Base-by-base conservation (phyloP, 2,113 vertebrate genomes). In the Chelonoidis abingdonii region DNA sequence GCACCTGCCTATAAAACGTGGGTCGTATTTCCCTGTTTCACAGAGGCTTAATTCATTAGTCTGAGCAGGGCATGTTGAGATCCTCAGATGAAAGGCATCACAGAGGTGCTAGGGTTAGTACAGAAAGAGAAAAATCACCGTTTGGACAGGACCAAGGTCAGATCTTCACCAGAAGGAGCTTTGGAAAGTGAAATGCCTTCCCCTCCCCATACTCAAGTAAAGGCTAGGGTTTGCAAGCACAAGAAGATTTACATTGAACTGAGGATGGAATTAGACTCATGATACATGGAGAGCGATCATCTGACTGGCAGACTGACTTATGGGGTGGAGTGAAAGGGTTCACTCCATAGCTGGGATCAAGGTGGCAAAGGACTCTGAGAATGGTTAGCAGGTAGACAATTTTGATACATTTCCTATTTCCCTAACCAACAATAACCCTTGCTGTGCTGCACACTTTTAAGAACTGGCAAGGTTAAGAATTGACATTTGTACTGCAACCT, bases 241-340 rank as follows among this genome's bases (percentile, higher is more conserved):
- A 5, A 82, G 79, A 75, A 22, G 95, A 90, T 95, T 95, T 90
- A 8, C 88, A 84, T 92, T 94, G 87, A 56, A 1, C 59, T 41
- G 5, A 0, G 88, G 41, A 5, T 0, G 3, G 91, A 90, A 89
- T 86, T 56, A 27, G 91, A 41, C 79, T 2, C 75, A 0, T 10
- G 88, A 75, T 16, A 5, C 0, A 1, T 0, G 5, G 50, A 54
- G 50, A 38, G 8, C 90, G 92, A 69, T 52, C 38, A 87, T 92
- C 47, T 1, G 35, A 4, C 50, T 80, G 27, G 84, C 0, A 8
- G 1, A 56, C 78, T 84, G 4, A 0, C 5, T 19, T 22, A 22
- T 10, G n/a, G n/a, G 69, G 8, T 38, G 69, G 29, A 29, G 59
- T 31, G 29, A 31, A 65, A 65, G 12, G 31, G 59, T 65, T 29